Percentiles rank a stretch among this genome's conserved stretches.
These are phyloP conservation scores for Diprion similis DNA, from an alignment of 1,140 invertebrate species.

Conservation along the genomic window DNA sequence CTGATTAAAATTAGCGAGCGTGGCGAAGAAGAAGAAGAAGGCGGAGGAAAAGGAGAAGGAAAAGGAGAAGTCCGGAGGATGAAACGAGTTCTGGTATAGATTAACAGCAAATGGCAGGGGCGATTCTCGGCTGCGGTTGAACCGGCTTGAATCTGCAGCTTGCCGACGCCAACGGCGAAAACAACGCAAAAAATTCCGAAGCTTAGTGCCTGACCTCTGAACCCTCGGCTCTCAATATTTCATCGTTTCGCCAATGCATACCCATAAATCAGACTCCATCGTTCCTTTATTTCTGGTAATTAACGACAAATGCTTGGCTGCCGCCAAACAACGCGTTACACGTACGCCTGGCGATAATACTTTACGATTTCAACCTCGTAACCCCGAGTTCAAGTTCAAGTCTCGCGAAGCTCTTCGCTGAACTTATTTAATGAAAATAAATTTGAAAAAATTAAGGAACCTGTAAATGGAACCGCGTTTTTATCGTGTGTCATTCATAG, in stretches of 20 bases:
- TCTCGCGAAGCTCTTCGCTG: not conserved
- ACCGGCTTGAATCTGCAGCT: not conserved
- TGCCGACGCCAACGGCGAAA: not conserved
- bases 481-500: not conserved
- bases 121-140: conserved; percentile 12
- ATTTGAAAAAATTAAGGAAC: not conserved
- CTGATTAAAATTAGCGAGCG: not conserved
- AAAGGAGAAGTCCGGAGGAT: conserved; percentile 16
- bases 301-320: conserved; percentile 22
- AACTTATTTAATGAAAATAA: not conserved
- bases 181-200: not conserved
- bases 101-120: conserved; percentile 19
- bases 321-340: conserved; percentile 11
- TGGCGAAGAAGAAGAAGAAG: not conserved
- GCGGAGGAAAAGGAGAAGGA: conserved; percentile 16
- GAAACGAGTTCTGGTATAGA: conserved; percentile 25
- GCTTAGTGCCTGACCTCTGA: conserved; percentile 26
- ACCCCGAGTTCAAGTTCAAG: not conserved
- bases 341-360: not conserved
- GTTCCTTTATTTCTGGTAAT: conserved; percentile 30
- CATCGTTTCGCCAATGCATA: conserved; percentile 22
- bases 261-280: conserved; percentile 23
- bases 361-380: not conserved
- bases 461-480: not conserved
- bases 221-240: conserved; percentile 21